Percentiles rank a stretch among this genome's conserved stretches.
These are phyloP conservation scores for Chrysomallon squamiferum DNA, from an alignment of 1,140 invertebrate genomes.

Conservation along the genomic window DNA sequence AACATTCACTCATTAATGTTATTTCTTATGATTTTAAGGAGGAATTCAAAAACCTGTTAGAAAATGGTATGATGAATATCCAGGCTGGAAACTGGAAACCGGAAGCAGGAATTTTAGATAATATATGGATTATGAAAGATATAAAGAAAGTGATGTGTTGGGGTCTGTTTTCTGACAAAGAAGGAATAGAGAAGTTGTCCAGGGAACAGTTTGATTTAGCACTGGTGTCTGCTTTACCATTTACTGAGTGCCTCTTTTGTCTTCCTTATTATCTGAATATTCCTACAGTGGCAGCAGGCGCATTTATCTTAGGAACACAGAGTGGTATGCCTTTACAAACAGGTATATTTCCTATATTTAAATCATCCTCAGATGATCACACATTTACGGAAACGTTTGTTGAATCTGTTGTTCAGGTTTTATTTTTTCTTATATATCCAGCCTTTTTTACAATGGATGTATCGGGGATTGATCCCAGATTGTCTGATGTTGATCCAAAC, in stretches of 20 bases:
- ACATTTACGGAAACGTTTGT: not conserved
- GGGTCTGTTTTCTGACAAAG: not conserved
- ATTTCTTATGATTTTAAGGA: too few species aligned
- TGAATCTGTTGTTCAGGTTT: not conserved
- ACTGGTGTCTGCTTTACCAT: not conserved
- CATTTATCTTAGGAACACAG: not conserved
- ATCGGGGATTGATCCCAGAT: not conserved
- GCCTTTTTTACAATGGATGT: not conserved
- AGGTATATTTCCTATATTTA: not conserved
- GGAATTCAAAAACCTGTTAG: too few species aligned
- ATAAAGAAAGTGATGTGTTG: not conserved
- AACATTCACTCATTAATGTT: too few species aligned
- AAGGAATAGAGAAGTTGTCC: not conserved
- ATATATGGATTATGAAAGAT: not conserved
- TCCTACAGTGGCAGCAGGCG: not conserved
- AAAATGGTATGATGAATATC: too few species aligned
- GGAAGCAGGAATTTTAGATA: too few species aligned
- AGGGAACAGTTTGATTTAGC: conserved; percentile 5
- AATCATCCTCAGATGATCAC: not conserved
- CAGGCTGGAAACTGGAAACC: too few species aligned
- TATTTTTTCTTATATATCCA: not conserved
- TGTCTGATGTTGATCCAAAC: not conserved
- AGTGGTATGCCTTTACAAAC: conserved; percentile 4
- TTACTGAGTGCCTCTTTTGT: conserved; percentile 5
- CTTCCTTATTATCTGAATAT: conserved; percentile 4